phyloP scores from a whole-genome alignment of 2,797 vertebrate species.

The Lepidocolaptes lacrymiger region DNA sequence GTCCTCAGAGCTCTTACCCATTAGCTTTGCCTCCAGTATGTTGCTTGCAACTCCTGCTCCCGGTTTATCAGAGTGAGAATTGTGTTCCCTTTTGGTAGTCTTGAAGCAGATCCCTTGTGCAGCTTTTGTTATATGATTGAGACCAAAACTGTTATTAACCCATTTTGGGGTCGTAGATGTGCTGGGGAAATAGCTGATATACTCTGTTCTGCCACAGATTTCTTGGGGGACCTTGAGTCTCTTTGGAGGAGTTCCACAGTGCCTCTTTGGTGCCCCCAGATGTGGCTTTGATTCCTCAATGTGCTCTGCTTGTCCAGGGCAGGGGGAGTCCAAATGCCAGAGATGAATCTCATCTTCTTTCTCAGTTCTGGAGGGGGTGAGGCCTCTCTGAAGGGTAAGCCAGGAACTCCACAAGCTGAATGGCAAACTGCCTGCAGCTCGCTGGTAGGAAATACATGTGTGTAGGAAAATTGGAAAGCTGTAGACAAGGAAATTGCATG shows the following conservation, averaged over 20 bases:
- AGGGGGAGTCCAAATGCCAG: neutral
- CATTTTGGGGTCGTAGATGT: neutral
- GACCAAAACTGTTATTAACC: neutral
- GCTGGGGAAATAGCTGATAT: neutral
- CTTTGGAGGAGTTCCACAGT: neutral
- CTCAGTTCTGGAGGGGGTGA: neutral
- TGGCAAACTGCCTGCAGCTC: constrained; percentile 3
- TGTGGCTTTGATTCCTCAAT: neutral
- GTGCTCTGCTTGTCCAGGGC: neutral
- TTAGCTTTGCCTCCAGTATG: neutral
- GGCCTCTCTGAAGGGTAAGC: neutral
- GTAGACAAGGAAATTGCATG: neutral
- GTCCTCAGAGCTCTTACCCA: neutral
- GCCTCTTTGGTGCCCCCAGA: neutral
- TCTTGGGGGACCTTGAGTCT: neutral
- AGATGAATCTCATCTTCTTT: neutral
- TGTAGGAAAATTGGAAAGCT: constrained; percentile 29
- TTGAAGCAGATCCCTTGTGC: neutral
- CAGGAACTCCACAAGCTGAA: neutral
- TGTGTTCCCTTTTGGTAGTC: neutral
- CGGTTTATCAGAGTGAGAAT: neutral
- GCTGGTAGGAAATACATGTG: neutral
- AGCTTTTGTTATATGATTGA: neutral
- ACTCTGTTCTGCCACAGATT: neutral
- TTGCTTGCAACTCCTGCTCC: neutral